phyloP scores from a whole-genome alignment of 2,888 invertebrate genomes.

The Suillia variegata region DNA sequence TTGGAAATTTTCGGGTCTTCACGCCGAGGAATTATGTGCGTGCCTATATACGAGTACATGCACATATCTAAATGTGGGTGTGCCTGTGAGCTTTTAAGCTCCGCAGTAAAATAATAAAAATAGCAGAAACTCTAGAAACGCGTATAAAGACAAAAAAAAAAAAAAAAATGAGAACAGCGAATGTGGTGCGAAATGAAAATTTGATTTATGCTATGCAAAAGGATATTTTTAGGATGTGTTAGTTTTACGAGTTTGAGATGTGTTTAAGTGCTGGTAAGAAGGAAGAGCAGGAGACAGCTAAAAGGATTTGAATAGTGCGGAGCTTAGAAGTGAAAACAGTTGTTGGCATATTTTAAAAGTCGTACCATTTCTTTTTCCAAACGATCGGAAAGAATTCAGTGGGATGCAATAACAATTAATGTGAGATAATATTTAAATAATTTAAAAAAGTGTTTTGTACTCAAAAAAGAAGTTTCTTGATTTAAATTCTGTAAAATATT shows the following conservation, averaged over 20 bases:
- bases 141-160: too few species aligned
- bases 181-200: conserved; percentile 38
- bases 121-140: too few species aligned
- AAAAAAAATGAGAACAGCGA: neutral
- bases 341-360: too few species aligned
- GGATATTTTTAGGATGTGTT: conserved; percentile 15
- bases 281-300: neutral
- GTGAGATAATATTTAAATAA: too few species aligned
- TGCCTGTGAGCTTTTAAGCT: neutral
- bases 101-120: neutral
- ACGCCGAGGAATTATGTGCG: conserved; percentile 18
- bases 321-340: too few species aligned
- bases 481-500: too few species aligned
- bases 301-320: neutral
- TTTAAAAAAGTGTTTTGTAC: too few species aligned
- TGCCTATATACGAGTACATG: too few species aligned
- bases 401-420: too few species aligned
- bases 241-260: conserved; percentile 15
- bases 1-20: neutral
- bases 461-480: too few species aligned
- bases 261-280: conserved; percentile 1
- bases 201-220: conserved; percentile 35
- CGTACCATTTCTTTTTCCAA: too few species aligned
- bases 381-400: too few species aligned
- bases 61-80: neutral